phyloP scores from a whole-genome alignment of 1,140 invertebrate species.

The Vanessa tameamea region DNA sequence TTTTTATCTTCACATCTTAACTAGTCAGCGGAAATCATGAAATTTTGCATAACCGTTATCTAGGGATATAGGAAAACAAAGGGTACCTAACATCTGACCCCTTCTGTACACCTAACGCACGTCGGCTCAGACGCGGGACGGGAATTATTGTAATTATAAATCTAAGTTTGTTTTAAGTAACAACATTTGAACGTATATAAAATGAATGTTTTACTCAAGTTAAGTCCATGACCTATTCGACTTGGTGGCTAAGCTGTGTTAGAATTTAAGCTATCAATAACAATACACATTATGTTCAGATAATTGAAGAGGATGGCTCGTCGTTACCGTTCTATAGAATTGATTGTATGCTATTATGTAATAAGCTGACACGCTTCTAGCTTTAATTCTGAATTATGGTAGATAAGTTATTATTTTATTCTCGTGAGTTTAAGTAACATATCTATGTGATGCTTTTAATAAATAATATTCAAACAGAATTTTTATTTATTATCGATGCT shows the following conservation, averaged over 20 bases:
- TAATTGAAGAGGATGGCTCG: constrained; percentile 26
- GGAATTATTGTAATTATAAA: no score
- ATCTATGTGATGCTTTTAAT: background rate
- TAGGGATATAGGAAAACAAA: no score
- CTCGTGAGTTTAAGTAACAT: background rate
- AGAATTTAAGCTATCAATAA: constrained; percentile 12
- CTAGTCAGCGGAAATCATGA: no score
- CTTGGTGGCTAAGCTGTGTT: background rate
- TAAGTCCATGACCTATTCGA: background rate
- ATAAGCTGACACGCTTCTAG: constrained; percentile 6
- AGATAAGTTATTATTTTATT: background rate
- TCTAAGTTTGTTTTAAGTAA: no score
- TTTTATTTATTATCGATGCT: no score
- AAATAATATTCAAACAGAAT: no score
- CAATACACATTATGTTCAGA: constrained; percentile 23
- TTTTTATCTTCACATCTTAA: no score
- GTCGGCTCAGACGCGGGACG: no score
- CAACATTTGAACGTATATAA: background rate
- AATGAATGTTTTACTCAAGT: background rate
- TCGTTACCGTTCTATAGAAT: constrained; percentile 21
- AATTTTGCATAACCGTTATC: no score
- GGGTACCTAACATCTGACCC: no score
- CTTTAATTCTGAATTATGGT: background rate
- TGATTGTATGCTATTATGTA: constrained; percentile 14
- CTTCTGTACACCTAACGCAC: no score